These are phyloP conservation scores for Euglossa dilemma DNA, from an alignment of 1,140 invertebrate genomes.

Conservation along the genomic window DNA sequence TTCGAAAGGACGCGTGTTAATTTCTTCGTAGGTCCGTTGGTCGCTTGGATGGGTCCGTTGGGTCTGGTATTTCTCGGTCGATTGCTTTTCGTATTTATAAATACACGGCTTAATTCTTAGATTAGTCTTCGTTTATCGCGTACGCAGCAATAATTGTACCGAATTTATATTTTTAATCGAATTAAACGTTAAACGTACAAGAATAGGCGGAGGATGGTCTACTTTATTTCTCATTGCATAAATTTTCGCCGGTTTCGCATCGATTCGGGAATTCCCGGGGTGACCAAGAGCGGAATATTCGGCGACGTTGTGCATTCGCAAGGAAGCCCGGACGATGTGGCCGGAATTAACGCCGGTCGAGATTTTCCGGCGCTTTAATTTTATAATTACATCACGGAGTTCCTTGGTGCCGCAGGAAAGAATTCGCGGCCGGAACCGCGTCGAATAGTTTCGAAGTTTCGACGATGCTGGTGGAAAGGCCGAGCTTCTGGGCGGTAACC, in stretches of 20 bases:
- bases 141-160: too few species aligned
- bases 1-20: too few species aligned
- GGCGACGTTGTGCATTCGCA: not conserved
- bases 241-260: not conserved
- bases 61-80: too few species aligned
- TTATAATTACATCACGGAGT: slow-evolving; percentile 43
- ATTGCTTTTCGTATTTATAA: too few species aligned
- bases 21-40: too few species aligned
- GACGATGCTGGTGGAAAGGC: not conserved
- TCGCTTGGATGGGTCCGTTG: too few species aligned
- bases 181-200: too few species aligned
- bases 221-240: too few species aligned
- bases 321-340: not conserved
- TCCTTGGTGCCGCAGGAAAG: not conserved
- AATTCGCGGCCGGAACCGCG: not conserved
- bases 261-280: not conserved
- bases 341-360: not conserved
- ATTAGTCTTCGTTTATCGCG: too few species aligned
- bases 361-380: slow-evolving; percentile 25
- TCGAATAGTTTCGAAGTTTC: slow-evolving; percentile 19
- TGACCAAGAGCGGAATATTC: not conserved
- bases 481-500: not conserved
- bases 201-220: too few species aligned
- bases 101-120: too few species aligned
- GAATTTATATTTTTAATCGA: too few species aligned